Evolutionary conservation across 1,140 invertebrate species (phyloP), one percentile per base, ranked within the genome.

Genomic region (Hylyphantes graminicola): DNA sequence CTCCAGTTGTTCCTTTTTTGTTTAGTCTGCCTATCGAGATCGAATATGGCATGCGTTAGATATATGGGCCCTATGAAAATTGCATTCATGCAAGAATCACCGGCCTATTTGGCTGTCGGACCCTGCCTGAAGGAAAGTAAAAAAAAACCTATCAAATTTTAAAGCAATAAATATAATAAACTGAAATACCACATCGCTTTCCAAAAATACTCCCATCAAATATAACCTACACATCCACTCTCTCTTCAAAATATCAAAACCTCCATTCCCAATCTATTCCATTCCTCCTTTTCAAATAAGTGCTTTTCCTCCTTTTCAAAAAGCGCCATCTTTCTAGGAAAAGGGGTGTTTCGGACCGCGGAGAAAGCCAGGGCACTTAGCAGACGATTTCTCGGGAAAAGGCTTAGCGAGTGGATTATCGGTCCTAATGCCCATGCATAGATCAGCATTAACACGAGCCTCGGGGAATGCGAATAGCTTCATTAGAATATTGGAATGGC

Each of bases 341-440:
- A 67, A n/a, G 51, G 73, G 51, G 73, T 12, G 55, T 50, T 70
- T 59, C 50, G n/a, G 68, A 15, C 15, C 35, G 70, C 35, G 21
- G 77, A 68, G 77, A 80, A 80, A 80, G 77, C 77, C 61, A n/a
- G 54, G 65, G 64, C 77, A 80, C 77, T 80, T 80, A 80, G 65
- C 77, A 70, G 77, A 80, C 77, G 65, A 80, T 80, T 80, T 65
- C 65, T 59, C n/a, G 77, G 77, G 59, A 51, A 53, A 74, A 70
- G 77, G 77, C 68, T 80, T 80, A 67, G 35, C 35, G 54, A 80
- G 77, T 80, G 77, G 77, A 80, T 80, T 80, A 80, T 70, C 67
- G 67, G 0, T 10, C 79, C 79, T 81, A 81, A 81, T 81, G 79
- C 67, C 79, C 73, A 73, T 81, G 79, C 79, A 81, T 81, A 81